These are phyloP conservation scores for Spodoptera picta DNA, from an alignment of 2,888 invertebrate genomes.

Conservation along the genomic window DNA sequence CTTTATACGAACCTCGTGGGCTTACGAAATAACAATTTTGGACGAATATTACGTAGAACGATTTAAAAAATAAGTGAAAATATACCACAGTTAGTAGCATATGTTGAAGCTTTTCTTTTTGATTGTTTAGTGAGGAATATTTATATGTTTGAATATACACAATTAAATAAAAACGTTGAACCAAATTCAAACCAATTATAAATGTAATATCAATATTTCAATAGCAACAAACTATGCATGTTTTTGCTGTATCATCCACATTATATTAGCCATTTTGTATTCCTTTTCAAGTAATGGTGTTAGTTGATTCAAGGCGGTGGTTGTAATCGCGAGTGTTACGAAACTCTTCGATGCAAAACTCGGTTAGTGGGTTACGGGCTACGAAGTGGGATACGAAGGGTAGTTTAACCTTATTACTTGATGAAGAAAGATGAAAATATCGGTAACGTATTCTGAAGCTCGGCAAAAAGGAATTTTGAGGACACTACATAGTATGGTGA, in stretches of 20 bases:
- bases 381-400: too few relatives aligned
- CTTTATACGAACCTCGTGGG: not conserved
- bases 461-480: too few relatives aligned
- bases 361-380: slow-evolving; percentile 48
- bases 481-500: too few relatives aligned
- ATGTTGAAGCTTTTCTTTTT: too few relatives aligned
- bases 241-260: slow-evolving; percentile 19
- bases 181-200: slow-evolving; percentile 11
- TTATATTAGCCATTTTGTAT: slow-evolving; percentile 3
- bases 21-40: not conserved
- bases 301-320: slow-evolving; percentile 21
- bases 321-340: slow-evolving; percentile 10
- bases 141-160: not conserved
- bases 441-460: not conserved
- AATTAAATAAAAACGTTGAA: not conserved
- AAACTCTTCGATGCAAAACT: slow-evolving; percentile 28
- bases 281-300: slow-evolving; percentile 11
- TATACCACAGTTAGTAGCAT: too few relatives aligned
- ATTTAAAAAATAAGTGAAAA: too few relatives aligned
- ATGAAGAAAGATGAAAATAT: slow-evolving; percentile 6
- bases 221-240: slow-evolving; percentile 12
- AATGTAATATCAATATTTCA: slow-evolving; percentile 12
- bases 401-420: slow-evolving; percentile 16
- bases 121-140: too few relatives aligned
- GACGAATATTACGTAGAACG: too few relatives aligned